Percentiles rank a stretch among this genome's conserved stretches.
These are phyloP conservation scores for Cinclus cinclus DNA, from an alignment of 2,113 vertebrate genomes.

Conservation along the genomic window DNA sequence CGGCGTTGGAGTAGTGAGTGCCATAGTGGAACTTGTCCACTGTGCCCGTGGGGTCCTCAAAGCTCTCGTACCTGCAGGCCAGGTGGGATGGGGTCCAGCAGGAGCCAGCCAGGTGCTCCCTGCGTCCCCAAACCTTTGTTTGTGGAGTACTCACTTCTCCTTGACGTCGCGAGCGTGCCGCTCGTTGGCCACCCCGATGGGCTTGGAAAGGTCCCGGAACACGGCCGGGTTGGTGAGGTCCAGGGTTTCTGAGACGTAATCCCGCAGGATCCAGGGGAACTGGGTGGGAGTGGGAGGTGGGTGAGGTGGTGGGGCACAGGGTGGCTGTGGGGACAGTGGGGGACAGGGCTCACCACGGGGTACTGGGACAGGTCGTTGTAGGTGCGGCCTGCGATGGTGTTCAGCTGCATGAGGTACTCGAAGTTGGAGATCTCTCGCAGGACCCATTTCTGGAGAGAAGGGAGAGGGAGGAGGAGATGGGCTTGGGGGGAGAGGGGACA, in stretches of 20 bases:
- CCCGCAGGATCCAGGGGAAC: slow-evolving; percentile 96
- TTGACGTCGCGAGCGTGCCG: slow-evolving; percentile 90
- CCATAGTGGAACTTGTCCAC: slow-evolving; percentile 98
- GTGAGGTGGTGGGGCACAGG: accelerated
- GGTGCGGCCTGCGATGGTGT: slow-evolving; percentile 94
- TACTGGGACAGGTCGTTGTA: slow-evolving; percentile 98
- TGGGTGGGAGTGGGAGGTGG: slow-evolving; percentile 1
- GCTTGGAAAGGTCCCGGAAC: slow-evolving; percentile 95
- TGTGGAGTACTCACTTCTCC: slow-evolving; percentile 85
- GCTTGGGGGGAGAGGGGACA: not conserved
- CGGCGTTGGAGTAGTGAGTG: slow-evolving; percentile 98
- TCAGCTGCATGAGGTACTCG: slow-evolving; percentile 97
- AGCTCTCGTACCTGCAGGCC: slow-evolving; percentile 88
- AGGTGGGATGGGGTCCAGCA: not conserved
- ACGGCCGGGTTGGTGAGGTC: slow-evolving; percentile 86
- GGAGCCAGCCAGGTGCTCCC: not conserved
- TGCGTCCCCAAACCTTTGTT: accelerated
- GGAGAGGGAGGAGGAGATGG: not conserved
- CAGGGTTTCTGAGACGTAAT: slow-evolving; percentile 86
- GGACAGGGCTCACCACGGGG: slow-evolving; percentile 86
- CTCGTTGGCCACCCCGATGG: slow-evolving; percentile 93
- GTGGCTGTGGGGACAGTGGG: accelerated
- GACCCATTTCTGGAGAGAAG: slow-evolving; percentile 89
- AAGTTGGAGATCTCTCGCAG: slow-evolving; percentile 96
- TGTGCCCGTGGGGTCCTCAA: slow-evolving; percentile 92